Evolutionary conservation across 2,888 invertebrate genomes (phyloP).

Genomic region (Amitus sp.): DNA sequence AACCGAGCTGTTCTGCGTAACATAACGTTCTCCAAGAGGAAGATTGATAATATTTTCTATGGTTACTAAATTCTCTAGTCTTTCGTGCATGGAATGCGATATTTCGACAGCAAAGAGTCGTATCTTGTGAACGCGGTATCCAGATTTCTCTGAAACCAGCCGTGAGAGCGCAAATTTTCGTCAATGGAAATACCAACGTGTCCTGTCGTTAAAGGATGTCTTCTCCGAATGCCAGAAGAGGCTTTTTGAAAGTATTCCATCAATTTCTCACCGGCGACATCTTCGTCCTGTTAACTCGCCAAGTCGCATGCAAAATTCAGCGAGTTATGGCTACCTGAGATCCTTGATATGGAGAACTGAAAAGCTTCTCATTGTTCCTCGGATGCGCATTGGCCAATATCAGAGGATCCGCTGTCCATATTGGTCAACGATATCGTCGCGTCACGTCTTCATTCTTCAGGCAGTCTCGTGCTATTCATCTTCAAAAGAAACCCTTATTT

Average conservation of each 20-base stretch:
- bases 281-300: conserved; percentile 18
- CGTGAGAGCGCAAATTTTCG: no score
- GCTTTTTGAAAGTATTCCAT: no score
- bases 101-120: no score
- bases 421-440: conserved; percentile 44
- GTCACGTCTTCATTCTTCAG: conserved; percentile 53
- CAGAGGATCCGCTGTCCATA: conserved; percentile 52
- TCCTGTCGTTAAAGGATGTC: no score
- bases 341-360: conserved; percentile 37
- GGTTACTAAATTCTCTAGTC: no score
- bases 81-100: no score
- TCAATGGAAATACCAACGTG: no score
- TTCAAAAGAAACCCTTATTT: conserved; percentile 55
- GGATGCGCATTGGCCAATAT: conserved; percentile 54
- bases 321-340: conserved; percentile 28
- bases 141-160: no score
- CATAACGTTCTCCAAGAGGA: no score
- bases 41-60: no score
- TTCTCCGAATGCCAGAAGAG: no score
- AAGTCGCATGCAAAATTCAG: conserved; percentile 33
- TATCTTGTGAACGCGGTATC: no score
- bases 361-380: conserved; percentile 44
- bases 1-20: neutral
- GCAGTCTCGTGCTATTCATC: conserved; percentile 49
- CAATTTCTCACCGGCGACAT: conserved; percentile 1